phyloP scores from a whole-genome alignment of 2,797 vertebrate species.

The Fratercula arctica region DNA sequence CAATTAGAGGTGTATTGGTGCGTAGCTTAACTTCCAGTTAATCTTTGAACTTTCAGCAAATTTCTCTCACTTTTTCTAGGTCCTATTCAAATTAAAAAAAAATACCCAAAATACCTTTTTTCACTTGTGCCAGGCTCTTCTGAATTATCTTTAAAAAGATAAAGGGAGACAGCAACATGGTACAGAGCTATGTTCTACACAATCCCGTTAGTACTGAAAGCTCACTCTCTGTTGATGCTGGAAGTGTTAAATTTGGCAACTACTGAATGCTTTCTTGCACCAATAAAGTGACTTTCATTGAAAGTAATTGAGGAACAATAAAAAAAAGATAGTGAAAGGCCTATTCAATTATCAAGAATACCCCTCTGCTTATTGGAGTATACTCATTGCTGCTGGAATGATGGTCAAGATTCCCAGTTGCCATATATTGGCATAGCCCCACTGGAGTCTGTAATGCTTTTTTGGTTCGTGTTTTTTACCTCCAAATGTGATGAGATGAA shows the following conservation, averaged over 20 bases:
- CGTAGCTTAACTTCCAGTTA: not conserved
- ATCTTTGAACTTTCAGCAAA: not conserved
- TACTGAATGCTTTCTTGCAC: slow-evolving; percentile 1
- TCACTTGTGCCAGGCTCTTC: not conserved
- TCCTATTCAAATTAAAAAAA: not conserved
- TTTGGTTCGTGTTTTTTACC: not conserved
- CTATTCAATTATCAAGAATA: not conserved
- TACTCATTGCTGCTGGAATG: not conserved
- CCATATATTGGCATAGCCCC: not conserved
- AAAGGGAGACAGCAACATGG: not conserved
- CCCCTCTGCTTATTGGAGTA: not conserved
- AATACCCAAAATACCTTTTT: fast-evolving
- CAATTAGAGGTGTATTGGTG: not conserved
- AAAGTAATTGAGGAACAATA: not conserved
- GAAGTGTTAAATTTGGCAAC: not conserved
- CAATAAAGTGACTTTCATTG: not conserved
- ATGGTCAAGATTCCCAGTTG: not conserved
- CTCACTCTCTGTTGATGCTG: not conserved
- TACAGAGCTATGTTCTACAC: not conserved
- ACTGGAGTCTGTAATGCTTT: not conserved
- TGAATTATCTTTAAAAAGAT: not conserved
- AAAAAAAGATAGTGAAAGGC: not conserved
- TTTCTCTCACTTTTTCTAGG: not conserved
- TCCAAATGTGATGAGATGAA: not conserved
- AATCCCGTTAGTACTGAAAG: not conserved